phyloP scores from a whole-genome alignment of 2,113 vertebrate species.

The Pseudorasbora parva region DNA sequence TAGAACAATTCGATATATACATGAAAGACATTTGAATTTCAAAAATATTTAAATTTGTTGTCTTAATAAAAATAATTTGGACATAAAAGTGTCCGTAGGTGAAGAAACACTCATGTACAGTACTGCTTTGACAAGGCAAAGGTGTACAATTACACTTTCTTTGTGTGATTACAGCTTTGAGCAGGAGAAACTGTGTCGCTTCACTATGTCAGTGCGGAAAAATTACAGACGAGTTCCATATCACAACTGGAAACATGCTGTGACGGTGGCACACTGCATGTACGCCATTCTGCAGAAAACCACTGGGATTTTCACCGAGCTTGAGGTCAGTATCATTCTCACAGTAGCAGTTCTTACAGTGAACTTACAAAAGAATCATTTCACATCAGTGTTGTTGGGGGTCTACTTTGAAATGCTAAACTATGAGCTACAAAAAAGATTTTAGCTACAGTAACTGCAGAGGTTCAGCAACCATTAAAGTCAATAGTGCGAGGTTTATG shows the following conservation, averaged over 20 bases:
- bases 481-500: neutral
- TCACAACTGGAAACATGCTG: slow-evolving; percentile 98
- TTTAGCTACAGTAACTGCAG: neutral
- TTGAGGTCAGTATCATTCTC: slow-evolving; percentile 82
- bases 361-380: neutral
- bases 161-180: slow-evolving; percentile 82
- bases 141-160: neutral
- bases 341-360: neutral
- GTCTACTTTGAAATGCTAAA: neutral
- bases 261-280: slow-evolving; percentile 97
- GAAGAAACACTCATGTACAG: too few relatives aligned
- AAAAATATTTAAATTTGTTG: too few relatives aligned
- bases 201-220: slow-evolving; percentile 98
- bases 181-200: slow-evolving; percentile 94
- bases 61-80: too few relatives aligned
- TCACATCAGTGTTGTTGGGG: neutral
- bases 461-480: neutral
- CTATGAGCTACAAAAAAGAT: too few relatives aligned
- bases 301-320: slow-evolving; percentile 87
- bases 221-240: slow-evolving; percentile 98
- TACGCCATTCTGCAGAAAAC: slow-evolving; percentile 93
- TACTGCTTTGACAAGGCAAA: neutral
- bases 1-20: too few relatives aligned
- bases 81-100: too few relatives aligned
- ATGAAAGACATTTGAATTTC: too few relatives aligned